Evolutionary conservation across 2,113 vertebrate species (phyloP).

Genomic region (Mellivora capensis): DNA sequence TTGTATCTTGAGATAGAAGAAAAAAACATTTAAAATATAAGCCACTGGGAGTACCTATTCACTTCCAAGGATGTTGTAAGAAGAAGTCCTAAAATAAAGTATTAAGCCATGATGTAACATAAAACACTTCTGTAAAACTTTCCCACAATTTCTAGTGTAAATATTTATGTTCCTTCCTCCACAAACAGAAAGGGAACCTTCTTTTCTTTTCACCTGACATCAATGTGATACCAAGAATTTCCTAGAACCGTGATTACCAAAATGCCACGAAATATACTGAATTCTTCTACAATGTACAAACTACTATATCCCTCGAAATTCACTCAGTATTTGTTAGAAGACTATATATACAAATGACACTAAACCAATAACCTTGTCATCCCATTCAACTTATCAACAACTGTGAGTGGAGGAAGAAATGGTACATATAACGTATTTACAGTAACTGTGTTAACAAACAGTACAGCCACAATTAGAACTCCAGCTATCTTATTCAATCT

Average conservation of each 20-base stretch:
- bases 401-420: not conserved
- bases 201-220: slow-evolving; percentile 32
- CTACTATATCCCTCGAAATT: not conserved
- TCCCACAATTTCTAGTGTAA: not conserved
- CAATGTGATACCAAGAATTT: not conserved
- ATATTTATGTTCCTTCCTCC: not conserved
- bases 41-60: not conserved
- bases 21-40: not conserved
- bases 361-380: not conserved
- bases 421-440: slow-evolving; percentile 6
- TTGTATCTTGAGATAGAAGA: not conserved
- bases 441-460: slow-evolving; percentile 19
- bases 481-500: not conserved
- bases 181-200: not conserved
- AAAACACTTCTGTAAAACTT: not conserved
- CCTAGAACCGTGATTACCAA: not conserved
- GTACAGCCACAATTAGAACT: slow-evolving; percentile 15
- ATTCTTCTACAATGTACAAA: not conserved
- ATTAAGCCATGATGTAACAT: not conserved
- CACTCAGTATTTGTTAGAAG: slow-evolving; percentile 23
- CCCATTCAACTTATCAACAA: slow-evolving; percentile 29
- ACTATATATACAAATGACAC: not conserved
- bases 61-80: slow-evolving; percentile 7
- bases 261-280: slow-evolving; percentile 19
- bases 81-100: not conserved